Base-by-base conservation (phyloP, 2,888 invertebrate genomes). In the Halictus quadricinctus region DNA sequence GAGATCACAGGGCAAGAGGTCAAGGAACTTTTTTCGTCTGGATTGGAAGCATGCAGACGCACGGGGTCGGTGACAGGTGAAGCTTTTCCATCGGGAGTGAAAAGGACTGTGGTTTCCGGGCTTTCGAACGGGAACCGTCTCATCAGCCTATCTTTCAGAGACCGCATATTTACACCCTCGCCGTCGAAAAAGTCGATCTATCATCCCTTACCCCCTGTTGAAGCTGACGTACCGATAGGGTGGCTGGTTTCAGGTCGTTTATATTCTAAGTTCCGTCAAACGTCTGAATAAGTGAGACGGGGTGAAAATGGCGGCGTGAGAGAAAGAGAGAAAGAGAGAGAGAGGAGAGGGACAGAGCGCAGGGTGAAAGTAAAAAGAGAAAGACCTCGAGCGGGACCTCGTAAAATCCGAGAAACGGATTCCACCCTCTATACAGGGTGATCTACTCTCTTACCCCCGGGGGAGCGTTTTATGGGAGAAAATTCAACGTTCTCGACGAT, bases 391-490 rank as follows among this genome's bases (percentile, higher is more conserved):
- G 83, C 80, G 88, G 83, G 86, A 81, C 76, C 80, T 85, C 89
- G 89, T 90, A 90, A 89, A 91, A 91, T 90, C 90, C 85, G 88
- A 87, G 91, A 91, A 91, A 91, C 88, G 91, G 86, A 89, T 89
- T 89, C 86, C 83, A 87, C 84, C 83, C 89, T 79, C 76, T 81
- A 81, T 76, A 86, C 81, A 84, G 87, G 81, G 76, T 75, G 86
- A 86, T 80, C 83, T 79, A 79, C 73, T 72, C 81, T 76, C 85
- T 74, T 79, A 80, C 69, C 84, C 87, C 69, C 87, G 74, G 83
- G 81, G 88, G 79, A 89, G 78, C 89, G 76, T 88, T 88, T 88
- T 88, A 89, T 84, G 87, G 82, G 69, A 87, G 87, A 87, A 87
- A 89, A 88, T 86, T 88, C 83, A 88, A 74, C 79, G 70, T 82